Evolutionary conservation across 2,888 invertebrate genomes (phyloP).

Genomic region (Heliconius hortense): DNA sequence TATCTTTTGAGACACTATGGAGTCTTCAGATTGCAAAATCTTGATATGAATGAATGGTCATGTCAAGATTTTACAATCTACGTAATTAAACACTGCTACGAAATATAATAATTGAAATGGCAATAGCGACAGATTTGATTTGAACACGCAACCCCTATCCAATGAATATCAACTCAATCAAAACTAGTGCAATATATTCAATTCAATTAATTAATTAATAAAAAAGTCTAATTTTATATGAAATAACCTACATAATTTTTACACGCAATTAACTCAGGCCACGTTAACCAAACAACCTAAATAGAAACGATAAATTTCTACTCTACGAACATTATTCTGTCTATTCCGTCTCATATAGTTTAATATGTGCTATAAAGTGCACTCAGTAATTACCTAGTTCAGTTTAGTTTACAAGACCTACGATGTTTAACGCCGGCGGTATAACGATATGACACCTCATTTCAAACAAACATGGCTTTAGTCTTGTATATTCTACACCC

Average conservation of each 20-base stretch:
- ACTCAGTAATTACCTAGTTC: neutral
- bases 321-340: neutral
- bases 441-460: conserved; percentile 8
- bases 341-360: conserved; percentile 8
- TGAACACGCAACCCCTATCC: too few relatives aligned
- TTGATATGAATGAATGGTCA: too few relatives aligned
- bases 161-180: neutral
- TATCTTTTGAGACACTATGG: too few relatives aligned
- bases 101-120: neutral
- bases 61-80: too few relatives aligned
- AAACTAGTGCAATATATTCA: neutral
- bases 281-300: neutral
- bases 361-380: conserved; percentile 1
- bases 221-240: neutral
- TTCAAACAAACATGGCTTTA: neutral
- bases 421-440: neutral
- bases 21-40: too few relatives aligned
- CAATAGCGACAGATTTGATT: too few relatives aligned
- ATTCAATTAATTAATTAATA: neutral
- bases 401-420: conserved; percentile 6
- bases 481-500: neutral
- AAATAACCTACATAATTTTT: neutral
- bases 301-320: neutral
- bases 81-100: too few relatives aligned
- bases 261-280: neutral